Percentiles rank a stretch among this genome's conserved stretches.
These are phyloP conservation scores for Laodelphax striatellus DNA, from an alignment of 1,140 invertebrate genomes.

Conservation along the genomic window DNA sequence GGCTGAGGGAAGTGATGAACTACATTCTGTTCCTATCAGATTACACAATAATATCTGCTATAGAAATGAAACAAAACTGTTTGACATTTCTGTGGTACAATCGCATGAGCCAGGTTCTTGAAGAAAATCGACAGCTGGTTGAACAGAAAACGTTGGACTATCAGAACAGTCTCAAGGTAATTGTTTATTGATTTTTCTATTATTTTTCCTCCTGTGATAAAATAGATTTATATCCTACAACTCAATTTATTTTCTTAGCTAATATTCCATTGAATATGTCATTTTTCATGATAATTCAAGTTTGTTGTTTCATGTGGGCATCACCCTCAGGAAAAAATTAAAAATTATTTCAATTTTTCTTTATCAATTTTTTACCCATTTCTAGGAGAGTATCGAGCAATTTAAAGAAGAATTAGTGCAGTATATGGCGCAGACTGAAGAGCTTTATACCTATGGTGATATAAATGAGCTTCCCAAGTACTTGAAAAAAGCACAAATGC, in stretches of 20 bases:
- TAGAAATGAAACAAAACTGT: constrained; percentile 79
- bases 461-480: constrained; percentile 78
- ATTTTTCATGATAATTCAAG: too few relatives aligned
- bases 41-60: constrained; percentile 59
- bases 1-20: constrained; percentile 45
- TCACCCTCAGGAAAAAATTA: too few relatives aligned
- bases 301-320: too few relatives aligned
- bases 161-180: constrained; percentile 61
- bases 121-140: constrained; percentile 67
- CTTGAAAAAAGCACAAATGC: constrained; percentile 58
- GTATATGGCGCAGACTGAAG: constrained; percentile 70
- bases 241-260: too few relatives aligned
- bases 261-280: too few relatives aligned
- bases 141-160: constrained; percentile 76
- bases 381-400: constrained; percentile 40
- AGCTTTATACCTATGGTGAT: constrained; percentile 80
- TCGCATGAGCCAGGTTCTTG: constrained; percentile 64
- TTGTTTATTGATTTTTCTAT: too few relatives aligned
- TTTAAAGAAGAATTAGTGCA: constrained; percentile 71
- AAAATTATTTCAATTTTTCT: too few relatives aligned
- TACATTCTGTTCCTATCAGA: constrained; percentile 65
- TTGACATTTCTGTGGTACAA: constrained; percentile 73
- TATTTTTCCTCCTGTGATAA: too few relatives aligned
- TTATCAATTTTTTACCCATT: not conserved
- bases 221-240: too few relatives aligned